These are phyloP conservation scores for Dreissena rostriformis DNA, from an alignment of 1,140 invertebrate genomes.

Conservation along the genomic window DNA sequence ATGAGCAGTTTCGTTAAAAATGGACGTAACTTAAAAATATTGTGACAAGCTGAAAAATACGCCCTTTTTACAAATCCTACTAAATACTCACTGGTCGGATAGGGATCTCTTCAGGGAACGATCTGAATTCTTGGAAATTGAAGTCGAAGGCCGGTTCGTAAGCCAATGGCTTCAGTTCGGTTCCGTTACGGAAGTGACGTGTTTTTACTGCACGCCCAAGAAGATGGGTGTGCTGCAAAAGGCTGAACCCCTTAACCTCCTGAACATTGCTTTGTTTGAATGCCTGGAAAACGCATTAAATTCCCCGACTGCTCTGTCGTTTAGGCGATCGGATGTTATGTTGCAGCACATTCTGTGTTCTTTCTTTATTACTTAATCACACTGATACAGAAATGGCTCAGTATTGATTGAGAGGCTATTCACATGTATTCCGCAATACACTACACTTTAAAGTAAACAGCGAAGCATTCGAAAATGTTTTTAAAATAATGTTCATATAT, in stretches of 20 bases:
- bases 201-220: constrained; percentile 53
- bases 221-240: constrained; percentile 62
- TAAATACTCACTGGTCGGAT: constrained; percentile 50
- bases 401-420: too few species aligned
- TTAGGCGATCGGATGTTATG: too few species aligned
- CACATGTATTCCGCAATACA: too few species aligned
- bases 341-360: too few species aligned
- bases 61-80: not conserved
- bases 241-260: constrained; percentile 60
- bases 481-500: too few species aligned
- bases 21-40: not conserved
- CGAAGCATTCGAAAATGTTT: too few species aligned
- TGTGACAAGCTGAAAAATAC: not conserved
- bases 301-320: too few species aligned
- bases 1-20: not conserved
- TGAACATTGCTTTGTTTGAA: constrained; percentile 17
- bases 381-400: too few species aligned
- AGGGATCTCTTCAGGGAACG: constrained; percentile 48
- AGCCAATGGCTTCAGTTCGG: constrained; percentile 56
- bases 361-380: too few species aligned
- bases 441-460: too few species aligned
- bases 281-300: too few species aligned
- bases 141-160: constrained; percentile 67
- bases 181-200: constrained; percentile 63
- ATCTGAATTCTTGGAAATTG: constrained; percentile 62